These are phyloP conservation scores for Drosophila burlai DNA, from an alignment of 1,140 invertebrate species.

Conservation along the genomic window DNA sequence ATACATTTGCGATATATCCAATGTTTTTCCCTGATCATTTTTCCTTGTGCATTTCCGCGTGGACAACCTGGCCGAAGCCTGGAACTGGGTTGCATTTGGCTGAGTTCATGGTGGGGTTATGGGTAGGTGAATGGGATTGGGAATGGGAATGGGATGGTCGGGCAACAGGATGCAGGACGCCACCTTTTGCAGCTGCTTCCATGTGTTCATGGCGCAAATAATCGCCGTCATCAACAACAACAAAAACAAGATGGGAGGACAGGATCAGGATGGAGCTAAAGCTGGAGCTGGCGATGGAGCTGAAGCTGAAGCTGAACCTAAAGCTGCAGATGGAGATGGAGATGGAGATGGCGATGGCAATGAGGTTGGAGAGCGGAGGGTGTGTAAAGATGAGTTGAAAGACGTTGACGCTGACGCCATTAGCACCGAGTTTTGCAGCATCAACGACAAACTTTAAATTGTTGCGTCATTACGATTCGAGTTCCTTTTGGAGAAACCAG, in stretches of 20 bases:
- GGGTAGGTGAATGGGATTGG: not conserved
- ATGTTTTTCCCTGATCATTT: not conserved
- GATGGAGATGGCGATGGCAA: slow-evolving; percentile 7
- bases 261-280: slow-evolving; percentile 33
- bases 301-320: not conserved
- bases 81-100: slow-evolving; percentile 17
- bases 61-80: slow-evolving; percentile 35
- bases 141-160: not conserved
- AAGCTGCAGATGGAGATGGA: slow-evolving; percentile 5
- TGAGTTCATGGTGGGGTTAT: slow-evolving; percentile 33
- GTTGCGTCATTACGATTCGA: slow-evolving; percentile 82
- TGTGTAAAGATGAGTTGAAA: slow-evolving; percentile 61
- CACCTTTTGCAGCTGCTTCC: slow-evolving; percentile 78
- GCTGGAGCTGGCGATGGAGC: not conserved
- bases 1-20: no score
- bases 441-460: slow-evolving; percentile 83
- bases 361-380: not conserved
- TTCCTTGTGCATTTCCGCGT: slow-evolving; percentile 25
- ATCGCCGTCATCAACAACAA: slow-evolving; percentile 78
- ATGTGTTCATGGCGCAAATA: slow-evolving; percentile 80
- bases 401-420: slow-evolving; percentile 78
- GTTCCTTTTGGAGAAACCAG: slow-evolving; percentile 21
- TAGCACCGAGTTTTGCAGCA: slow-evolving; percentile 82
- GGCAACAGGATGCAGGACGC: slow-evolving; percentile 66
- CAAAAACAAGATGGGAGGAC: slow-evolving; percentile 31